Conservation (phyloP, 2,888 invertebrate species). For the Neocrepidodera transversa region DNA sequence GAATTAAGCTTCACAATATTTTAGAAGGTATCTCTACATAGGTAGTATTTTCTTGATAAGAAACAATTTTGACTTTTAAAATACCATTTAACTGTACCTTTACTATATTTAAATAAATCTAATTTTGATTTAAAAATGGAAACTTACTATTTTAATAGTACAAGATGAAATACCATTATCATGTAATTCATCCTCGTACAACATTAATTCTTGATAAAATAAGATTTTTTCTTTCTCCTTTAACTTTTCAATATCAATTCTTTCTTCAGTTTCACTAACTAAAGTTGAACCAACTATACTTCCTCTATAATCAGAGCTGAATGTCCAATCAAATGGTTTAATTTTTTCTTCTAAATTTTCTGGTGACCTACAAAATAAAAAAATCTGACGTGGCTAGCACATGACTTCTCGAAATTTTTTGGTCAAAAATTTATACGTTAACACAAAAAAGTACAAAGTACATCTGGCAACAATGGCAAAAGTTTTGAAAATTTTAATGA, state of each 20-base stretch:
- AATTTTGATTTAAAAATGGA: no score
- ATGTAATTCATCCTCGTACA: conserved; percentile 98
- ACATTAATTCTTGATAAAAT: conserved; percentile 90
- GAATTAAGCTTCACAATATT: no score
- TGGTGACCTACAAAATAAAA: conserved; percentile 68
- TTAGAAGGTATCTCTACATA: no score
- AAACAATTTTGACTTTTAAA: background rate
- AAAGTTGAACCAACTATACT: conserved; percentile 69
- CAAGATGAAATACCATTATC: conserved; percentile 94
- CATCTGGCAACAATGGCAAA: no score
- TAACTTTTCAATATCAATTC: conserved; percentile 86
- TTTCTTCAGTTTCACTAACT: conserved; percentile 71
- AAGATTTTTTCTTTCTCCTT: conserved; percentile 90
- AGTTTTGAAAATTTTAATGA: no score
- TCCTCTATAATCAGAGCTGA: conserved; percentile 90
- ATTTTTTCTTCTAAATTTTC: conserved; percentile 74
- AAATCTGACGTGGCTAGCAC: no score
- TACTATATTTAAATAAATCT: no score
- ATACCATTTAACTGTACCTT: no score
- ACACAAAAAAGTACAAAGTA: no score
- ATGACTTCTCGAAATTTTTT: background rate
- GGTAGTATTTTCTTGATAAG: background rate
- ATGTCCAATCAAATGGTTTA: conserved; percentile 98
- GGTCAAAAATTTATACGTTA: no score
- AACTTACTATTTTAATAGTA: conserved; percentile 90